phyloP scores from a whole-genome alignment of 2,888 invertebrate species.

The Antheraea yamamai region DNA sequence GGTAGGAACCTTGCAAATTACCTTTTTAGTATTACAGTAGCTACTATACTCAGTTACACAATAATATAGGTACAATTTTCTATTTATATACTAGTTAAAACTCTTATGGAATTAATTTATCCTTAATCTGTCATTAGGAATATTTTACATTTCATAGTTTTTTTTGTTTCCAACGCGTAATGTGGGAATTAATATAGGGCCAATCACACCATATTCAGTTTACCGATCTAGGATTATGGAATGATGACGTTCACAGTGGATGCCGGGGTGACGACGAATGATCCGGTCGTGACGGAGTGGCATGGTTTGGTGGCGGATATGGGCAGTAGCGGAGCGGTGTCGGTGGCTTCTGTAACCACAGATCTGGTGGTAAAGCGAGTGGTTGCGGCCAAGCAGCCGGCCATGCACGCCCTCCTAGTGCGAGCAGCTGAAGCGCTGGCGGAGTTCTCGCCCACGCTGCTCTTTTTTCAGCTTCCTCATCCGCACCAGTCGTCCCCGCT shows the following conservation, averaged over 20 bases:
- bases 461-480: slow-evolving; percentile 82
- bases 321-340: slow-evolving; percentile 83
- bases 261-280: slow-evolving; percentile 68
- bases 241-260: slow-evolving; percentile 58
- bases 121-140: not conserved
- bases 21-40: slow-evolving; percentile 37
- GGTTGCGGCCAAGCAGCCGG: slow-evolving; percentile 95
- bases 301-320: slow-evolving; percentile 80
- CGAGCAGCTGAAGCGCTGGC: slow-evolving; percentile 69
- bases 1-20: slow-evolving; percentile 78
- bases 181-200: slow-evolving; percentile 20
- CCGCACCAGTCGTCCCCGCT: slow-evolving; percentile 78
- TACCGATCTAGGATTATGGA: not conserved
- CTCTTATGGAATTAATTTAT: slow-evolving; percentile 39
- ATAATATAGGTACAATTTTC: slow-evolving; percentile 37
- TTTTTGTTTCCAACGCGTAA: slow-evolving; percentile 1
- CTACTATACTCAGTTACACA: slow-evolving; percentile 51
- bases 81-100: slow-evolving; percentile 54
- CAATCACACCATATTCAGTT: slow-evolving; percentile 22
- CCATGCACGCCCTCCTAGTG: slow-evolving; percentile 88
- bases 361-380: slow-evolving; percentile 92
- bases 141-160: slow-evolving; percentile 19
- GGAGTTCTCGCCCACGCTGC: slow-evolving; percentile 80
- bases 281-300: slow-evolving; percentile 52
- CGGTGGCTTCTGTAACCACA: slow-evolving; percentile 94